phyloP scores from a whole-genome alignment of 2,888 invertebrate genomes.

The Nematopogon swammerdamellus region DNA sequence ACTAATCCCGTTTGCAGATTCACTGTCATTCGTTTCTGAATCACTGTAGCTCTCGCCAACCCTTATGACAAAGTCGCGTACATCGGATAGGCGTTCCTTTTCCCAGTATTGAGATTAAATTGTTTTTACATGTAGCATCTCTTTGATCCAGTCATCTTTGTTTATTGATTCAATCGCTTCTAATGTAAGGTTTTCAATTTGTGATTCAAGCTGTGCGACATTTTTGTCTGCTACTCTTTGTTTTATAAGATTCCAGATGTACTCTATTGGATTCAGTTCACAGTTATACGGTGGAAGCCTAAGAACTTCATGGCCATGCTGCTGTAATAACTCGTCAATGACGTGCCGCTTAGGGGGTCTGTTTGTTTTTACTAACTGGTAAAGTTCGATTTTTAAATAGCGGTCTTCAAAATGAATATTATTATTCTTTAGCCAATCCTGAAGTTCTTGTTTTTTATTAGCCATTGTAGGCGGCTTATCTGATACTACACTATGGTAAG shows the following conservation, averaged over 20 bases:
- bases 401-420: not conserved
- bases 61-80: not conserved
- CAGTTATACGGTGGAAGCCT: slow-evolving; percentile 1
- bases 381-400: not conserved
- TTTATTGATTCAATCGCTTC: slow-evolving; percentile 6
- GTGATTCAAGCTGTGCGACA: not conserved
- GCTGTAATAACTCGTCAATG: not conserved
- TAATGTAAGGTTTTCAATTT: slow-evolving; percentile 3
- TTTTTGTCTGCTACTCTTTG: slow-evolving; percentile 6
- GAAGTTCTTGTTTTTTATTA: not conserved
- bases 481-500: slow-evolving; percentile 1
- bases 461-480: not conserved
- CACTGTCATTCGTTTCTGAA: too few species aligned
- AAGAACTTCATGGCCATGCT: slow-evolving; percentile 1
- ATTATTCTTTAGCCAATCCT: not conserved
- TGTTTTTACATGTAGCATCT: slow-evolving; percentile 3
- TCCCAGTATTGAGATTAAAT: slow-evolving; percentile 2
- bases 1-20: too few species aligned
- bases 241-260: slow-evolving; percentile 5
- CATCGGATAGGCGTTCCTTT: not conserved
- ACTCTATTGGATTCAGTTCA: not conserved
- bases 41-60: not conserved
- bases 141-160: slow-evolving; percentile 4
- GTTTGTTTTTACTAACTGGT: not conserved
- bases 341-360: not conserved